phyloP scores from a whole-genome alignment of 2,797 vertebrate genomes.

The Gallinago nigripennis region DNA sequence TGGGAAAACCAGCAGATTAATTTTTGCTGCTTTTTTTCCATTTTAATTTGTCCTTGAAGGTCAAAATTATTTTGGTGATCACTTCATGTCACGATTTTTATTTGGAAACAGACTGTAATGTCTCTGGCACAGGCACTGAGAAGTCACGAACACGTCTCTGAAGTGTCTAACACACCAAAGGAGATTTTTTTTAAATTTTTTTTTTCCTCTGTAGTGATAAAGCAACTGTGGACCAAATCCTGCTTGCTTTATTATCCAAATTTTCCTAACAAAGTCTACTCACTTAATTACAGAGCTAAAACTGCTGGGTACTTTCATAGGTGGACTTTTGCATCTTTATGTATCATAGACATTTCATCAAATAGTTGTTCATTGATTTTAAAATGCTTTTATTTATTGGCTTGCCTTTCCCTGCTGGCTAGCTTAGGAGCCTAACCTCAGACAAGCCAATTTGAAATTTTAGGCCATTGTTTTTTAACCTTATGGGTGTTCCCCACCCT shows the following conservation, averaged over 20 bases:
- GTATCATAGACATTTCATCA: not conserved
- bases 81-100: constrained; percentile 15
- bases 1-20: not conserved
- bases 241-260: not conserved
- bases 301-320: not conserved
- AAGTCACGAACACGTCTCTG: not conserved
- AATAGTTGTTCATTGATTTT: not conserved
- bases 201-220: not conserved
- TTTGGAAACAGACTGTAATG: constrained; percentile 13
- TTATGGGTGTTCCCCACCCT: not conserved
- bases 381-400: not conserved
- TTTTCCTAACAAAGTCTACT: not conserved
- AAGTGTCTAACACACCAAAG: not conserved
- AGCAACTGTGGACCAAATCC: not conserved
- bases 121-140: not conserved
- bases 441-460: not conserved
- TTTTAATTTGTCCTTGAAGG: constrained; percentile 36
- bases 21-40: not conserved
- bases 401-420: not conserved
- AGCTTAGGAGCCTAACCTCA: not conserved
- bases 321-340: not conserved
- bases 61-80: constrained; percentile 45
- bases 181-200: not conserved
- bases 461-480: not conserved
- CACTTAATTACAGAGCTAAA: not conserved